Base-by-base conservation (phyloP, 2,888 invertebrate genomes). In the Cerceris ruficornis region DNA sequence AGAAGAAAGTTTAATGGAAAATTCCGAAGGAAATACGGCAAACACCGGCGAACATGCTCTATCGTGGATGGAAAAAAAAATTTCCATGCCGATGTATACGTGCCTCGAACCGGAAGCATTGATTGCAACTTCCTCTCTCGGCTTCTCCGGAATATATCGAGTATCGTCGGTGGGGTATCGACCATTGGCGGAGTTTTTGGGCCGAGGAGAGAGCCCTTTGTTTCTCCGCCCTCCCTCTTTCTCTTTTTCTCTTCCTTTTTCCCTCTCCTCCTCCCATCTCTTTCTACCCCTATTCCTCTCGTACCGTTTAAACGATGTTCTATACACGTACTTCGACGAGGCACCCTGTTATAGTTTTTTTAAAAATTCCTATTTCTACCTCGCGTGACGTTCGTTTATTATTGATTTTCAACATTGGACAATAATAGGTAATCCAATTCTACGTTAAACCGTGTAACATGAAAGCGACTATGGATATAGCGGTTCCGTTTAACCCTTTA, bases 121-220 rank as follows among this genome's bases (percentile, higher is more conserved):
- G 82, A 82, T 82, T 68, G 79, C 79, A 67, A 66, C 74, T 75
- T 68, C 74, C 65, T 70, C 43, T 17, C 64, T 28, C 67, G 52
- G 79, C 72, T 74, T 62, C 76, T 80, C 67, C 62, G 65, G 67
- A 64, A 67, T 81, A 55, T 81, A 83, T 83, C 81, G 75, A 78
- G 66, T 83, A 78, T 78, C 81, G 69, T 28, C 28, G 42, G 70
- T 15, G 54, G 67, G 65, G 15, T 75, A 83, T 83, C 84, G 84
- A 81, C 81, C 70, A 75, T 17, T 50, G 9, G 60, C 54, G 28
- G 54, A 39, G 41, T 65, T 83, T 83, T 83, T 58, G 69, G 81
- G 55, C 61, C 75, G 69, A 55, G 67, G 17, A 8, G 59, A 61
- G 61, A 59, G 39, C 71, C 60, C 75, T 81, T 83, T 81, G 81